Conservation (phyloP, 1,140 invertebrate genomes). For the Magallana angulata region DNA sequence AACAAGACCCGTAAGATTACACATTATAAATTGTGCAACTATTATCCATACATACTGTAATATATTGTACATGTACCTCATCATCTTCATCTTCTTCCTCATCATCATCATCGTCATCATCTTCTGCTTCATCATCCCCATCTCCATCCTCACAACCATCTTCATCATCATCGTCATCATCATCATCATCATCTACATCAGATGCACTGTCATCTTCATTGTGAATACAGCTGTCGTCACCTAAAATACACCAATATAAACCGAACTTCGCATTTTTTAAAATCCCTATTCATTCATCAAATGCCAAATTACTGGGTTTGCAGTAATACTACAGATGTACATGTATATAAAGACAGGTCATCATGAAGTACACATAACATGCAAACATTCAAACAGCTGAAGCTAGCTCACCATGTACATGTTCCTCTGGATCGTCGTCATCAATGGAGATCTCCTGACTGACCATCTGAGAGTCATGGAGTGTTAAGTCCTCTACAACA, state of each 20-base stretch:
- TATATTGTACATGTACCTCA: conserved; percentile 57
- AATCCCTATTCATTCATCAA: too few relatives aligned
- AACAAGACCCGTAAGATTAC: too few relatives aligned
- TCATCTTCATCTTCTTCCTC: conserved; percentile 72
- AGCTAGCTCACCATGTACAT: conserved; percentile 49
- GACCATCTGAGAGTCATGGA: conserved; percentile 77
- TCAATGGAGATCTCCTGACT: conserved; percentile 76
- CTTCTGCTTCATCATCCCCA: conserved; percentile 72
- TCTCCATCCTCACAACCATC: conserved; percentile 70
- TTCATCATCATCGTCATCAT: conserved; percentile 60
- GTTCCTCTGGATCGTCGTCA: conserved; percentile 65
- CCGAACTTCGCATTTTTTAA: background rate
- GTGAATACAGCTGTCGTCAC: conserved; percentile 46
- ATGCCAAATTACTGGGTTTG: too few relatives aligned
- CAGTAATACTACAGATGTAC: background rate
- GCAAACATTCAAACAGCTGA: too few relatives aligned
- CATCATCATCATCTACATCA: conserved; percentile 71
- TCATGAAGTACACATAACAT: background rate
- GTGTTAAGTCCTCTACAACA: conserved; percentile 68
- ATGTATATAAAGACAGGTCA: too few relatives aligned
- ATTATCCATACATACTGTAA: too few relatives aligned
- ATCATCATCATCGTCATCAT: conserved; percentile 71
- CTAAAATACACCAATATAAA: background rate
- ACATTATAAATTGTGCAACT: too few relatives aligned
- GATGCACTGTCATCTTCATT: conserved; percentile 68